Percentiles rank a stretch among this genome's conserved stretches.
phyloP scores from a whole-genome alignment of 1,140 invertebrate species.

The Hylaeus volcanicus region DNA sequence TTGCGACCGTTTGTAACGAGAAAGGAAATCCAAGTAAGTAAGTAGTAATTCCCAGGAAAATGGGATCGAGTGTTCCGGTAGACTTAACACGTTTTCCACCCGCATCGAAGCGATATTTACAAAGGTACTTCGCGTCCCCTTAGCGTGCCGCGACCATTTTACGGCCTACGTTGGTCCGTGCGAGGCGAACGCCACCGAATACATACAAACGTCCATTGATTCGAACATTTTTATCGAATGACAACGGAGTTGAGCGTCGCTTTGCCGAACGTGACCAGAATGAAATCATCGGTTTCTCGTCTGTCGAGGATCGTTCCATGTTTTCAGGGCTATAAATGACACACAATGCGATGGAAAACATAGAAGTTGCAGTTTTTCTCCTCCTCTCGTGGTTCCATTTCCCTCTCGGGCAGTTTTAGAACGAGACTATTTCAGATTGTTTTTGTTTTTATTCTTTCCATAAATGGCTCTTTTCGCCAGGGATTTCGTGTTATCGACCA shows the following conservation, averaged over 20 bases:
- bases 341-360: slow-evolving; percentile 27
- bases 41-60: no score
- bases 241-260: slow-evolving; percentile 44
- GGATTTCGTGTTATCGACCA: no score
- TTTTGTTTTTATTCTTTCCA: no score
- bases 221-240: slow-evolving; percentile 55
- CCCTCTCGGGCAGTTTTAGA: background rate
- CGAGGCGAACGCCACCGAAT: background rate
- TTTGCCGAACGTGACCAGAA: slow-evolving; percentile 56
- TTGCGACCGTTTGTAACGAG: no score
- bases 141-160: background rate
- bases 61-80: no score
- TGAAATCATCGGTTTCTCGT: slow-evolving; percentile 14
- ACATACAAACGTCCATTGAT: slow-evolving; percentile 34
- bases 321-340: slow-evolving; percentile 43
- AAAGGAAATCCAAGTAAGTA: no score
- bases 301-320: slow-evolving; percentile 3
- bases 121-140: background rate
- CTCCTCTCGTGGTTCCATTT: background rate
- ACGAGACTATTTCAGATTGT: background rate
- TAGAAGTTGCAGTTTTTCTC: background rate
- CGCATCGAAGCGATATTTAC: slow-evolving; percentile 12
- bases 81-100: background rate
- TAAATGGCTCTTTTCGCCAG: no score
- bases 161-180: background rate